These are phyloP conservation scores for Stratiomys singularior DNA, from an alignment of 2,888 invertebrate species.

Conservation along the genomic window DNA sequence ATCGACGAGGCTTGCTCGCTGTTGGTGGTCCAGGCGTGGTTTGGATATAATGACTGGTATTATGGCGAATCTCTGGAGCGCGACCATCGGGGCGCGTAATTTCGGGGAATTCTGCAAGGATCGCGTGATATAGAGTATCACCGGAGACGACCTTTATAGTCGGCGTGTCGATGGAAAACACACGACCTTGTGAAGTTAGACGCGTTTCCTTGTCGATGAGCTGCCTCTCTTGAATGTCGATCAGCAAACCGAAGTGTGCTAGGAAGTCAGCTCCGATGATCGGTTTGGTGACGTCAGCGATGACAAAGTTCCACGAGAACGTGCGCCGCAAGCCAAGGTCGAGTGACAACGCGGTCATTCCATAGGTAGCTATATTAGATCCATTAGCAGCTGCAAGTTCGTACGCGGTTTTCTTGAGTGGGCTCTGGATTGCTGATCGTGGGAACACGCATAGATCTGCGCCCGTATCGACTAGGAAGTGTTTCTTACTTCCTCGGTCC, in stretches of 20 bases:
- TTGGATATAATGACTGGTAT: neutral
- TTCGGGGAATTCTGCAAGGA: neutral
- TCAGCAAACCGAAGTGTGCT: constrained; percentile 43
- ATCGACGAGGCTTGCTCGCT: neutral
- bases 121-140: neutral
- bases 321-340: constrained; percentile 53
- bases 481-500: neutral
- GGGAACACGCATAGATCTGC: constrained; percentile 52
- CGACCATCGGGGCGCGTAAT: neutral
- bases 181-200: accelerated
- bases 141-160: neutral
- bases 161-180: accelerated
- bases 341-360: constrained; percentile 43
- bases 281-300: constrained; percentile 53
- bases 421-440: neutral
- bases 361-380: constrained; percentile 51
- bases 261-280: constrained; percentile 55
- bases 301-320: constrained; percentile 54
- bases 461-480: constrained; percentile 52
- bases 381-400: constrained; percentile 51
- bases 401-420: neutral
- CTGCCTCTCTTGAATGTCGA: neutral
- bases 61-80: neutral
- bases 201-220: neutral
- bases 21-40: constrained; percentile 1